These are phyloP conservation scores for Zalophus californianus DNA, from an alignment of 2,797 vertebrate genomes.

Conservation along the genomic window DNA sequence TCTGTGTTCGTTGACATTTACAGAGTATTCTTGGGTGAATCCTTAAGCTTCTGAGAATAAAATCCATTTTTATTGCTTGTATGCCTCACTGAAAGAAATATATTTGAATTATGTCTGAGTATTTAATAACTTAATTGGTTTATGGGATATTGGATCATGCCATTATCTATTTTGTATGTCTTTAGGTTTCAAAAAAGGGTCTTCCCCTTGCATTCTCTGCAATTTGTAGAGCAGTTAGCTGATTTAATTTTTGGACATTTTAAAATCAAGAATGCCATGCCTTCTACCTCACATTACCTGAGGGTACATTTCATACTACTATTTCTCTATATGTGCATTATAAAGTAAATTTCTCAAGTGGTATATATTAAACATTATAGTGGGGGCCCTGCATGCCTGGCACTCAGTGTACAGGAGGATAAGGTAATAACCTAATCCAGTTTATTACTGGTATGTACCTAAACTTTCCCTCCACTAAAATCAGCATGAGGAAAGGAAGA, in stretches of 20 bases:
- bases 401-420: not conserved
- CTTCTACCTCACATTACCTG: not conserved
- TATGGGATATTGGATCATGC: not conserved
- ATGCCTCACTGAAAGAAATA: slow-evolving; percentile 58
- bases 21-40: slow-evolving; percentile 45
- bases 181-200: not conserved
- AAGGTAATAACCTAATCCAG: not conserved
- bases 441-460: not conserved
- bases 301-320: not conserved
- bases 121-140: slow-evolving; percentile 52
- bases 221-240: not conserved
- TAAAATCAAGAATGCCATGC: not conserved
- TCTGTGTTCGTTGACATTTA: not conserved
- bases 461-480: not conserved
- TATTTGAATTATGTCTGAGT: slow-evolving; percentile 35
- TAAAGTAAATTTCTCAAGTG: not conserved
- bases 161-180: slow-evolving; percentile 31
- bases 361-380: not conserved
- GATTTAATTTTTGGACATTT: slow-evolving; percentile 21
- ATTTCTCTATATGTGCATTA: not conserved
- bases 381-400: rapidly evolving
- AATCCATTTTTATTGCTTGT: slow-evolving; percentile 64
- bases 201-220: not conserved
- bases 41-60: slow-evolving; percentile 61
- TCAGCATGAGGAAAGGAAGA: not conserved